Evolutionary conservation across 1,140 invertebrate species (phyloP).

Genomic region (Liolophura sinensis): DNA sequence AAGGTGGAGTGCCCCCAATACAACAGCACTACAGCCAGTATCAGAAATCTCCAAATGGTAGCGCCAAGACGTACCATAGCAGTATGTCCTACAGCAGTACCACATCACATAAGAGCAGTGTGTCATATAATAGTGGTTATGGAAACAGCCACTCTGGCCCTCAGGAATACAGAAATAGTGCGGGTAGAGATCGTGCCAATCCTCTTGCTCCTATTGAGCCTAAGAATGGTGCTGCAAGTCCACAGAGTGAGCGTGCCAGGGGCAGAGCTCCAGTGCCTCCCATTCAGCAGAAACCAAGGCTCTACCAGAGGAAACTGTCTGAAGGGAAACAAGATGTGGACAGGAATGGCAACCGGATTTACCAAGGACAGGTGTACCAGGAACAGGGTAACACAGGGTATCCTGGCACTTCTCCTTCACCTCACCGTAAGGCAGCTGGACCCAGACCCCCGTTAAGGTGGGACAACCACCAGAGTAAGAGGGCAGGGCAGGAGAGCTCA

Average conservation of each 20-base stretch:
- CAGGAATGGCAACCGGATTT: too few species aligned
- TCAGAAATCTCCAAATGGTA: neutral
- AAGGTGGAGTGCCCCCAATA: conserved; percentile 25
- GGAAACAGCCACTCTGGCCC: conserved; percentile 7
- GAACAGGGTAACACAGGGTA: too few species aligned
- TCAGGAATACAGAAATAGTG: conserved; percentile 17
- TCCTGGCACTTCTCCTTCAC: too few species aligned
- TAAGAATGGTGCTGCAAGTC: conserved; percentile 7
- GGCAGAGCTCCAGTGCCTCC: neutral
- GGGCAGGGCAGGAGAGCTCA: neutral
- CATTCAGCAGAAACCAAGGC: too few species aligned
- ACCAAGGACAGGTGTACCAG: too few species aligned
- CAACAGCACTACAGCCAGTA: conserved; percentile 34
- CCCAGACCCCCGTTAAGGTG: too few species aligned
- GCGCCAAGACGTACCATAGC: too few species aligned
- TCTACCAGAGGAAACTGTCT: too few species aligned
- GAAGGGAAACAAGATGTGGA: too few species aligned
- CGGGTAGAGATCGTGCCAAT: conserved; percentile 37
- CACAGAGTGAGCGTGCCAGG: neutral
- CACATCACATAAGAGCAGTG: too few species aligned
- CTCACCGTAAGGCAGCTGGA: too few species aligned
- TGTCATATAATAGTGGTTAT: conserved; percentile 2
- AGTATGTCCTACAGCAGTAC: too few species aligned
- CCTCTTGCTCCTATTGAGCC: conserved; percentile 38
- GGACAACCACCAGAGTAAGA: neutral